Base-by-base conservation (phyloP, 2,888 invertebrate genomes). In the Amaurobius ferox region DNA sequence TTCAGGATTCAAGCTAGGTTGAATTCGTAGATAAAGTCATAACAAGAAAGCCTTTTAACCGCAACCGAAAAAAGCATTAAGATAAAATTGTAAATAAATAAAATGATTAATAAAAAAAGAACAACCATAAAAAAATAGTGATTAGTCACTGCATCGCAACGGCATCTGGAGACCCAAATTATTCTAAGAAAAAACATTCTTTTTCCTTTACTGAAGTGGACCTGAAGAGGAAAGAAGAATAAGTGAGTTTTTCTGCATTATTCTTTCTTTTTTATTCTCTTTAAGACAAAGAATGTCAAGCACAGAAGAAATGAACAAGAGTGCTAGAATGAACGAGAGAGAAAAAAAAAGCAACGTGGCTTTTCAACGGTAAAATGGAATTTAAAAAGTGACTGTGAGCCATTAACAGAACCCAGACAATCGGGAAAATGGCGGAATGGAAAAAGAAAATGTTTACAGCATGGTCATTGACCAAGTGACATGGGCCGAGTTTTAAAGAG, bases 331-430 rank as follows among this genome's bases (percentile, higher is more conserved):
- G 16, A 16, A 35, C 6, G 16, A 44, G 16, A n/a, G 16, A n/a
- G n/a, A 44, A 16, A 44, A 44, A 44, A 16, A 44, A 44, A 44
- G 9, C 9, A 5, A 35, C 9, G 35, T 9, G 9, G 35, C 35
- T 44, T 44, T 44, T 44, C 13, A n/a, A 44, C 44, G 44, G 44
- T 44, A n/a, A 44, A 16, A 44, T 11, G 13, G 2, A 16, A 16
- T 16, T 16, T 16, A 16, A 23, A 55, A 55, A 23, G 16, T 7
- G 9, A 55, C 6, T 19, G 23, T 55, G 23, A 23, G 55, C 55
- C 16, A 55, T 55, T 55, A 55, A 55, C 55, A 55, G 55, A 55
- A 55, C 19, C 55, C 55, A 55, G 55, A 55, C 55, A 55, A 55
- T 55, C 55, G 5, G 16, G 55, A 55, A 23, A 23, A 55, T 23